Evolutionary conservation across 2,888 invertebrate genomes (phyloP), one percentile per base, ranked within the genome.

Genomic region (Callimorpha dominula): DNA sequence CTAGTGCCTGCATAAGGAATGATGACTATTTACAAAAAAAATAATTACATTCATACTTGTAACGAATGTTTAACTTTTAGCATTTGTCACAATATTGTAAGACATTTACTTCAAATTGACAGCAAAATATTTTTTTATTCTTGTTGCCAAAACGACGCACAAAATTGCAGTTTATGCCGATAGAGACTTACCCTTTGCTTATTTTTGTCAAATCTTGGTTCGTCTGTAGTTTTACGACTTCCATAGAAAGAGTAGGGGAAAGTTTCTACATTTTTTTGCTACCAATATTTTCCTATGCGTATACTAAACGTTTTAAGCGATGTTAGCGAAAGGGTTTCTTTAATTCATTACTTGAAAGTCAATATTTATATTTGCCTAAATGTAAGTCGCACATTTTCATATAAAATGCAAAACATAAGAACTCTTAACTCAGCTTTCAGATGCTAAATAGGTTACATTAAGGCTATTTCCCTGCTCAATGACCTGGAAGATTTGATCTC

Each of bases 201-300:
- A 72, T 72, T 57, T 20, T 31, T 31, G 20, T 60, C 31, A 60
- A 60, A 60, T 60, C 60, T 60, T 31, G 60, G 60, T 31, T 14
- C 60, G 60, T 60, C 31, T 60, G 12, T 57, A 68, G 57, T 72
- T 72, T 72, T 72, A 72, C 50, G 68, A 68, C 72, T 72, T 68
- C 72, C 72, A 68, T 65, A 40, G 50, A 17, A 46, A 65, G 65
- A 65, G 49, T 72, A 31, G 64, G 63, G 72, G 68, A 60, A 54
- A n/a, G 49, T 50, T n/a, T 68, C 20, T 42, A 40, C 52, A 43
- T 42, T 67, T 66, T 62, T 43, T 14, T 46, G 42, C 50, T 52
- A 31, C n/a, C n/a, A 65, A 65, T n/a, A 65, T 46, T 43, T 46
- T 17, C 15, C 46, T 65, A 3, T 49, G 20, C 5, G 46, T 43